Conservation (phyloP, 1,140 invertebrate genomes). For the Wiebesia pumilae region DNA sequence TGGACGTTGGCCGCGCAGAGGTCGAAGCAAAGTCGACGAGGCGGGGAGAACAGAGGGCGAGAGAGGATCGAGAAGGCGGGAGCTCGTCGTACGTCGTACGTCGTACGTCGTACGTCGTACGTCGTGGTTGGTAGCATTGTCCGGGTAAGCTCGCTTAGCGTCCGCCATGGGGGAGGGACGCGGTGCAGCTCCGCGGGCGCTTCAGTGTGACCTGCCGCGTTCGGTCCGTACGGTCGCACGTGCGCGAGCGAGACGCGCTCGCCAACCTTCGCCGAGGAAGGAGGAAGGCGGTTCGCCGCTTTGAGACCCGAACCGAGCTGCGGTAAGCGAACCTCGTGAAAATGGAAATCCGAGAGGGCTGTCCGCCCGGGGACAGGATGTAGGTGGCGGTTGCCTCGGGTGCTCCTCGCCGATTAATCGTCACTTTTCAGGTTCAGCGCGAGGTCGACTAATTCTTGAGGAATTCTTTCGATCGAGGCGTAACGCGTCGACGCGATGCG, state of each 20-base stretch:
- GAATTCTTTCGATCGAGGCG: too few relatives aligned
- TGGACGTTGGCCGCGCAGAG: neutral
- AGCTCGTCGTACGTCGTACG: neutral
- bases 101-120: neutral
- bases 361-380: too few relatives aligned
- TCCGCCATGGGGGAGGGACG: neutral
- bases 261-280: neutral
- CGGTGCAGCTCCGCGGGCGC: slow-evolving; percentile 10
- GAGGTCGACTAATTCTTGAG: too few relatives aligned
- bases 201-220: slow-evolving; percentile 45
- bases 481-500: too few relatives aligned
- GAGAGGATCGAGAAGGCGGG: neutral
- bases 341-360: too few relatives aligned
- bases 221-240: slow-evolving; percentile 15
- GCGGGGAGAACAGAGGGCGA: neutral
- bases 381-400: too few relatives aligned
- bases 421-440: too few relatives aligned
- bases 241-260: neutral
- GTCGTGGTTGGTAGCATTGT: slow-evolving; percentile 21
- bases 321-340: neutral
- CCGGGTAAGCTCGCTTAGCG: neutral
- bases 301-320: neutral
- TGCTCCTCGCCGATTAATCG: too few relatives aligned
- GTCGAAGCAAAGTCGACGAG: neutral
- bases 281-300: neutral